Base-by-base conservation (phyloP, 2,113 vertebrate genomes). In the Ceyx margarethae region DNA sequence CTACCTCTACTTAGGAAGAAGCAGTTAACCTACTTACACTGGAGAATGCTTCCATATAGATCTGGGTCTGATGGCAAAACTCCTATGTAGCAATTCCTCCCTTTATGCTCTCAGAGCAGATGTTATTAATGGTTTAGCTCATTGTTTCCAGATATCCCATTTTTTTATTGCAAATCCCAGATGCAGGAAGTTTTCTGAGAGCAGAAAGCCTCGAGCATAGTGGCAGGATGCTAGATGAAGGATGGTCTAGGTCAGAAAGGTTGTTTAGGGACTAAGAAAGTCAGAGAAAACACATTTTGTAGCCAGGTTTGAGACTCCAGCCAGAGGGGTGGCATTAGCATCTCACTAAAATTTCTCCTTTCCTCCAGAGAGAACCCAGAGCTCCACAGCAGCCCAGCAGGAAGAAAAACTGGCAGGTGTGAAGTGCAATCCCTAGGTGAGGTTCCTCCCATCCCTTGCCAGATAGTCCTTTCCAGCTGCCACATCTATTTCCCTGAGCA, bases 331-430 rank as follows among this genome's bases (percentile, higher is more conserved):
- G 50, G 46, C 66, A 73, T 65, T 31, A 54, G 50, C 61, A 56
- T 19, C 43, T 69, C 71, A 35, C 60, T 31, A 37, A 81, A 62
- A 82, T 33, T 58, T 35, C 37, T 50, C n/a, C 43, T 66, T 74
- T 31, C 40, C 83, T 57, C 65, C 1, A 0, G 56, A 72, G 69
- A 68, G 43, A 58, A 42, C n/a, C 6, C 15, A 29, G 62, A 67
- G 33, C 68, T 81, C 81, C 82, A 71, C 68, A 89, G 5, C 22
- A 87, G 57, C 76, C 71, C 53, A 64, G 3, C 0, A 1, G 72
- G 67, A 93, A 87, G 29, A 23, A 82, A 95, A 89, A 37, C 56
- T 71, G 79, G 81, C 72, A 91, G 76, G 79, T 80, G 50, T 16
- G 31, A 89, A 85, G 80, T 10, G 31, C 51, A 82, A 54, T 71